Evolutionary conservation across 2,113 vertebrate genomes (phyloP), one percentile per base, ranked within the genome.

Genomic region (Chamaea fasciata): DNA sequence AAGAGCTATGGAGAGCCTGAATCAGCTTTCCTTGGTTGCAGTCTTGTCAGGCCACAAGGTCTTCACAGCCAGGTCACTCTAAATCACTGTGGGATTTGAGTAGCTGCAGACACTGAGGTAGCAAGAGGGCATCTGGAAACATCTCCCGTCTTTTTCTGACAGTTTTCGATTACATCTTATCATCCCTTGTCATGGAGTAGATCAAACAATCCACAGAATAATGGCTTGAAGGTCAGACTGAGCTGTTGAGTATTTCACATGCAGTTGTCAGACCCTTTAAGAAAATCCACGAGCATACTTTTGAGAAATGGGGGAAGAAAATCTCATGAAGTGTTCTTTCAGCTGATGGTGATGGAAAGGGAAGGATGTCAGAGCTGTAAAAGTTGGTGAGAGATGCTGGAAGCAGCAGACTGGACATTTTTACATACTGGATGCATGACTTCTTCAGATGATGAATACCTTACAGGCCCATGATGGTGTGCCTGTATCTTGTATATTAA

Each of bases 21-120:
- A 77, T 88, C 71, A 70, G 6, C 75, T 96, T 95, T 92, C 79
- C 75, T n/a, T 89, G 39, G 13, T 80, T 76, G 56, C 59, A 59
- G 59, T 90, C 37, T 23, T 15, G 16, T 90, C 47, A 79, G 50
- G 42, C 30, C 68, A 86, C 39, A 77, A 83, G 64, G 7, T 80
- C 56, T 92, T 92, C 47, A 50, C 83, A 94, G 68, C n/a, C 83
- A 88, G 39, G 33, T 74, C 7, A 1, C 55, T 73, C n/a, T 57
- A 69, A 90, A 90, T 52, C 20, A 22, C 42, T 47, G 20, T 77
- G 56, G 49, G n/a, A 63, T 92, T 79, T 90, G 44, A 68, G 46
- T 85, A 90, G 78, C 53, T 90, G 86, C 22, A 76, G 46, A 55
- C 26, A 26, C 46, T 27, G 35, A 41, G 17, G 16, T 26, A 46